phyloP scores from a whole-genome alignment of 35 echinoderm and acorn worm genomes.

The Ptychodera flava region DNA sequence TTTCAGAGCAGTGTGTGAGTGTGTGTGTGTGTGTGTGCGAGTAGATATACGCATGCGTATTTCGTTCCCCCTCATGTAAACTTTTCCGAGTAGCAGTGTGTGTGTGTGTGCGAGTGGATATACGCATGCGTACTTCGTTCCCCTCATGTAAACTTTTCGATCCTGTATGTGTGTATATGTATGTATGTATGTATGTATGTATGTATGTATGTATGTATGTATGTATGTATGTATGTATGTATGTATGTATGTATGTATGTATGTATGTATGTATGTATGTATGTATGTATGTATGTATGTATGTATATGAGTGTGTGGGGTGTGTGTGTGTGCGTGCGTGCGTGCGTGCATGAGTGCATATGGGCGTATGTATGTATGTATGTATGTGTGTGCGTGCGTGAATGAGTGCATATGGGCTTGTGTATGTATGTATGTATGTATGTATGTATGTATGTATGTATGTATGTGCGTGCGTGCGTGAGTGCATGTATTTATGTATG shows the following conservation, averaged over 20 bases:
- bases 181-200: background rate
- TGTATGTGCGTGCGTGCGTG: background rate
- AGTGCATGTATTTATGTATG: background rate
- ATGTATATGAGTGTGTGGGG: background rate
- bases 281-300: background rate
- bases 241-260: background rate
- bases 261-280: background rate
- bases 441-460: background rate
- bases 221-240: background rate
- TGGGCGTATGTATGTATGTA: background rate
- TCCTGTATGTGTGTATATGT: background rate
- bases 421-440: background rate
- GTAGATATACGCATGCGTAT: background rate
- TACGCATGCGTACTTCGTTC: no score
- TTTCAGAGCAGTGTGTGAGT: background rate
- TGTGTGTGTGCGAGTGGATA: background rate
- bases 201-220: background rate
- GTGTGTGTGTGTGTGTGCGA: background rate
- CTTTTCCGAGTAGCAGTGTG: background rate
- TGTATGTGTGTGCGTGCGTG: background rate
- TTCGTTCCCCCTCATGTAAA: background rate
- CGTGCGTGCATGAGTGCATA: background rate
- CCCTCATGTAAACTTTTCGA: no score
- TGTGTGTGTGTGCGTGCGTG: background rate
- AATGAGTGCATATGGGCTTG: background rate